Conservation (phyloP, 2,888 invertebrate species). For the Alentia gelatinosa region DNA sequence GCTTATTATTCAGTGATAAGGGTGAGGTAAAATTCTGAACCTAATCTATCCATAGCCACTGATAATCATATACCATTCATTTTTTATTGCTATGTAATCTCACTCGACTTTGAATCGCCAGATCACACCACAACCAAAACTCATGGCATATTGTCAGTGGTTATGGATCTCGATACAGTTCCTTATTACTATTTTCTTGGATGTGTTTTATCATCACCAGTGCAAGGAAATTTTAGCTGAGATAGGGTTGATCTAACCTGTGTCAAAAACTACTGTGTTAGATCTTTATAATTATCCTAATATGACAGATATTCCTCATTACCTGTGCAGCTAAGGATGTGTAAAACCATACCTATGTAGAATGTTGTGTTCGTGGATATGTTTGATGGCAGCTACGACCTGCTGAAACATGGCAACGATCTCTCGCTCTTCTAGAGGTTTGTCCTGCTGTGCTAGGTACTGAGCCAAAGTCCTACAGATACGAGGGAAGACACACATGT, state of each 20-base stretch:
- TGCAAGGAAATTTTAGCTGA: too few species aligned
- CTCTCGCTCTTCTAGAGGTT: constrained; percentile 84
- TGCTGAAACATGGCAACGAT: constrained; percentile 86
- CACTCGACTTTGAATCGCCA: too few species aligned
- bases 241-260: background rate
- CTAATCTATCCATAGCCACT: too few species aligned
- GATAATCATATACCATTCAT: too few species aligned
- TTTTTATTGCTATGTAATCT: too few species aligned
- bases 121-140: too few species aligned
- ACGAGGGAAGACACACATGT: too few species aligned
- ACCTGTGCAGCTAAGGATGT: too few species aligned
- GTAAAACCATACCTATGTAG: constrained; percentile 80
- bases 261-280: background rate
- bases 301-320: background rate
- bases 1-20: too few species aligned
- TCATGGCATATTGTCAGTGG: too few species aligned
- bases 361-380: constrained; percentile 87
- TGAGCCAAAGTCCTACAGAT: constrained; percentile 84
- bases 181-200: background rate
- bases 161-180: too few species aligned
- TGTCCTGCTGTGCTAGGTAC: constrained; percentile 83
- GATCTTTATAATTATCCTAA: background rate
- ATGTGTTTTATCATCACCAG: background rate
- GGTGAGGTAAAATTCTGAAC: too few species aligned
- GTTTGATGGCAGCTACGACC: constrained; percentile 86